phyloP scores from a whole-genome alignment of 2,113 vertebrate genomes.

The Petroica traversi region DNA sequence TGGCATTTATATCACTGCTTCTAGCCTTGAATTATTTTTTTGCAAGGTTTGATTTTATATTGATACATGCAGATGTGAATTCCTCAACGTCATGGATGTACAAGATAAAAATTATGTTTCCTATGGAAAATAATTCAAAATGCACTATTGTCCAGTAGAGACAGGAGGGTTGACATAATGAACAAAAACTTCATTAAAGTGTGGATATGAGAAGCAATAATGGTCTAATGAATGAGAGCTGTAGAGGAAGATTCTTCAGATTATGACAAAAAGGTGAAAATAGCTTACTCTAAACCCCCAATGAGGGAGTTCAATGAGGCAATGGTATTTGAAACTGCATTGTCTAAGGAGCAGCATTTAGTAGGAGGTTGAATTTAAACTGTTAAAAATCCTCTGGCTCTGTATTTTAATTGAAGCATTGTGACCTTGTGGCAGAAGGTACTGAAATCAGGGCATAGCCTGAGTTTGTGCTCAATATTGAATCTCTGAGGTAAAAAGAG shows the following conservation, averaged over 20 bases:
- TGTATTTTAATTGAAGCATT: not conserved
- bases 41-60: not conserved
- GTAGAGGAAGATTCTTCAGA: not conserved
- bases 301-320: not conserved
- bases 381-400: not conserved
- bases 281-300: not conserved
- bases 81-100: not conserved
- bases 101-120: not conserved
- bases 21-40: not conserved
- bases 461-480: not conserved
- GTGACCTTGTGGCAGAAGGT: not conserved
- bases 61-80: not conserved
- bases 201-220: not conserved
- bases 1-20: not conserved
- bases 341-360: not conserved
- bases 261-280: not conserved
- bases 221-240: not conserved
- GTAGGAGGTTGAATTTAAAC: not conserved
- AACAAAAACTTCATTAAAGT: not conserved
- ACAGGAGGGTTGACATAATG: not conserved
- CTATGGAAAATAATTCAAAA: not conserved
- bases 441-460: not conserved
- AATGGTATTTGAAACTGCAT: not conserved
- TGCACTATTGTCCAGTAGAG: not conserved
- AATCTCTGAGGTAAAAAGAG: not conserved